Percentiles rank a stretch among this genome's conserved stretches.
phyloP scores from a whole-genome alignment of 2,797 vertebrate genomes.

The Esox lucius region DNA sequence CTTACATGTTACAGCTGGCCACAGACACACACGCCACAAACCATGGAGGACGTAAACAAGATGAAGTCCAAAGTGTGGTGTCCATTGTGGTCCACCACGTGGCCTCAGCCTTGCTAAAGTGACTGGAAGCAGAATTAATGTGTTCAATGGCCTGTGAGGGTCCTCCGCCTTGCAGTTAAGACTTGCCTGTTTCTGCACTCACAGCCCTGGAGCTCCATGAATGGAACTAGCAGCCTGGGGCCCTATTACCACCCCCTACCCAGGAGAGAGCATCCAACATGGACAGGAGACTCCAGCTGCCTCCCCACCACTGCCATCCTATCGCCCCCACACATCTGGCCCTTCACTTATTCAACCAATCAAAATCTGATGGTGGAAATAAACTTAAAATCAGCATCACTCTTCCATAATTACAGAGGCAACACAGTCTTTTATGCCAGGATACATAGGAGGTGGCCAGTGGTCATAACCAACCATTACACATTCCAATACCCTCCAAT shows the following conservation, averaged over 20 bases:
- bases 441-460: too few species aligned
- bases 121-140: constrained; percentile 1
- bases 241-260: constrained; percentile 43
- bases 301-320: constrained; percentile 15
- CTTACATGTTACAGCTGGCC: too few species aligned
- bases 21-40: too few species aligned
- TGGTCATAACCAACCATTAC: too few species aligned
- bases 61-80: too few species aligned
- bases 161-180: constrained; percentile 16
- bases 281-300: constrained; percentile 20
- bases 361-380: constrained; percentile 63
- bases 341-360: constrained; percentile 65
- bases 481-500: too few species aligned
- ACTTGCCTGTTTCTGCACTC: constrained; percentile 13
- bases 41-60: too few species aligned
- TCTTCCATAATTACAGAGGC: too few species aligned
- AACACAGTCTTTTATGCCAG: too few species aligned
- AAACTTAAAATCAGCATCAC: constrained; percentile 49
- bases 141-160: background rate
- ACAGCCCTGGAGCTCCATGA: constrained; percentile 4
- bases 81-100: too few species aligned
- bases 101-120: background rate
- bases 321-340: constrained; percentile 51
- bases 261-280: constrained; percentile 47
- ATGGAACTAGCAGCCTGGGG: constrained; percentile 29